phyloP scores from a whole-genome alignment of 2,888 invertebrate species.

The Trilocha varians region DNA sequence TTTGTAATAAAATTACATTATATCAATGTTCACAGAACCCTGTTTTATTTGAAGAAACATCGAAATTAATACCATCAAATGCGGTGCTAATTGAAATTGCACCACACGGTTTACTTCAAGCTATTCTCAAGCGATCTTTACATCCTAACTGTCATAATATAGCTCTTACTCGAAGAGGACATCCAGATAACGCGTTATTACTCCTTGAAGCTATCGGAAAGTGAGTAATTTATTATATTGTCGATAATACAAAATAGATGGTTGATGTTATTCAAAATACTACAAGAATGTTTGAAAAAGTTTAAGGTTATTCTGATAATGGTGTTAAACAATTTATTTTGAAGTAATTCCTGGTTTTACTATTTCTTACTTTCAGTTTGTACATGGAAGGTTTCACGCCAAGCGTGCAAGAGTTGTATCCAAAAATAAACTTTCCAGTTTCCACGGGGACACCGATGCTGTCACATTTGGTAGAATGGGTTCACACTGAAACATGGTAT shows the following conservation, averaged over 20 bases:
- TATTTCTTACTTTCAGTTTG: slow-evolving; percentile 71
- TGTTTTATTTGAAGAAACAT: slow-evolving; percentile 85
- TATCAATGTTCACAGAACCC: slow-evolving; percentile 61
- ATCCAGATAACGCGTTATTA: slow-evolving; percentile 71
- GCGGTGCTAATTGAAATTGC: slow-evolving; percentile 91
- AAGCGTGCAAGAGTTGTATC: slow-evolving; percentile 80
- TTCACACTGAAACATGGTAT: slow-evolving; percentile 80
- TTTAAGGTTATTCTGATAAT: background rate
- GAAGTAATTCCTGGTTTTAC: no score
- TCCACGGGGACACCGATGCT: slow-evolving; percentile 88
- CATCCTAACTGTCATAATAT: slow-evolving; percentile 76
- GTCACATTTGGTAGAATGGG: slow-evolving; percentile 85
- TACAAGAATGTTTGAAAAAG: no score
- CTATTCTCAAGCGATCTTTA: slow-evolving; percentile 86
- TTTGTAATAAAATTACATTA: no score
- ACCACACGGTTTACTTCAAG: slow-evolving; percentile 91
- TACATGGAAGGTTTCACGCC: slow-evolving; percentile 83
- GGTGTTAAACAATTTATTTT: no score
- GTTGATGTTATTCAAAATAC: no score
- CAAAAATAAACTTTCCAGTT: slow-evolving; percentile 83
- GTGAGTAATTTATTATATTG: no score
- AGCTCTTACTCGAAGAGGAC: slow-evolving; percentile 80
- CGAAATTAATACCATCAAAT: slow-evolving; percentile 78
- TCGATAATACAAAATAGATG: no score
- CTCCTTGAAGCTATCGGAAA: slow-evolving; percentile 77